phyloP scores from a whole-genome alignment of 2,888 invertebrate species.

The Sipunculus nudus region DNA sequence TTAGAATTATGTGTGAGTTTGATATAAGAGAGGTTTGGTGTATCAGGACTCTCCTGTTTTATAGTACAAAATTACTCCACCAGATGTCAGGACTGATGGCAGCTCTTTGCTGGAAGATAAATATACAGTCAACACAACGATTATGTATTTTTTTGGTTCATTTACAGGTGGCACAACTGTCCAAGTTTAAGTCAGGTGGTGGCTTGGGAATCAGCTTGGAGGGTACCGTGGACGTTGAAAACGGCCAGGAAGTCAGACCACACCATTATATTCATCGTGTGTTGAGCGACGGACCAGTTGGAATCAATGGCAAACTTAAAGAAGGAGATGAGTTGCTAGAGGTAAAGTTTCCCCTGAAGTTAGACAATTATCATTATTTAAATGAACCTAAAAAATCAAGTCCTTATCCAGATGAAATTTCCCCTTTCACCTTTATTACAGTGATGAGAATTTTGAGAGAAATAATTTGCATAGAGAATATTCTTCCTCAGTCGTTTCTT shows the following conservation, averaged over 20 bases:
- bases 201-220: slow-evolving; percentile 97
- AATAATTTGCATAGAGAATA: not conserved
- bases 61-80: no score
- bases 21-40: no score
- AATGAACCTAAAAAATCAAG: slow-evolving; percentile 12
- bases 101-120: no score
- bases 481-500: no score
- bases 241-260: slow-evolving; percentile 92
- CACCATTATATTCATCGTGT: slow-evolving; percentile 99
- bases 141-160: no score
- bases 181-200: slow-evolving; percentile 87
- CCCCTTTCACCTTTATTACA: no score
- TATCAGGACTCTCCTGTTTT: no score
- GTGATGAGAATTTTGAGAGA: not conserved
- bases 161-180: slow-evolving; percentile 86
- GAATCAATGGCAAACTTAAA: slow-evolving; percentile 84
- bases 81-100: no score
- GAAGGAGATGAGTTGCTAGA: slow-evolving; percentile 95
- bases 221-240: slow-evolving; percentile 97
- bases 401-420: no score
- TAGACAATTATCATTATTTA: slow-evolving; percentile 13
- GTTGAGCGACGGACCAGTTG: slow-evolving; percentile 96
- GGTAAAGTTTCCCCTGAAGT: slow-evolving; percentile 80
- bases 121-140: no score
- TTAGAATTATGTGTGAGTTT: no score